Percentiles rank a stretch among this genome's conserved stretches.
Evolutionary conservation across 2,113 vertebrate genomes (phyloP).

Genomic region (Todiramphus chloris): DNA sequence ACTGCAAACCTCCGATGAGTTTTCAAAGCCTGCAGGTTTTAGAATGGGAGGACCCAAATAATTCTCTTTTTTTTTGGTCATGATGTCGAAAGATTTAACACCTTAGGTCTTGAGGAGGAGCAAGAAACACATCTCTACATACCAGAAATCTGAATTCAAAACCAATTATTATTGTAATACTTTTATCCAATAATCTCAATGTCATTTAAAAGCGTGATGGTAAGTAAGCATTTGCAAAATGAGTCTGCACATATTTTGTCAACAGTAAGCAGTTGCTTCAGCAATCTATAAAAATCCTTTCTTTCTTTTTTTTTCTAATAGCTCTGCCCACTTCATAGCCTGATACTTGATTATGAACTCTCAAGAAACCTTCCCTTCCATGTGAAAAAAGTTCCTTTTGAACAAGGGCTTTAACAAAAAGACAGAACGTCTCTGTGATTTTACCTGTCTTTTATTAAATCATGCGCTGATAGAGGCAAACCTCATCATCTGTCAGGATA

Average conservation of each 20-base stretch:
- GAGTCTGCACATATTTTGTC: not conserved
- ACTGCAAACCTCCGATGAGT: not conserved
- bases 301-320: not conserved
- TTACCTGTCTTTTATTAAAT: slow-evolving; percentile 45
- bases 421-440: slow-evolving; percentile 33
- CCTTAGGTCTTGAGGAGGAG: not conserved
- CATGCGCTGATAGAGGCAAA: slow-evolving; percentile 56
- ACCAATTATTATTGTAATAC: not conserved
- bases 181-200: too few species aligned
- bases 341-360: slow-evolving; percentile 71
- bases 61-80: not conserved
- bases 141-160: not conserved
- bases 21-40: not conserved
- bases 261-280: not conserved
- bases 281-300: not conserved
- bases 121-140: not conserved
- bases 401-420: slow-evolving; percentile 2
- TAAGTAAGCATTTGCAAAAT: not conserved
- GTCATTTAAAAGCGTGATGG: not conserved
- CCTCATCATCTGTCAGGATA: slow-evolving; percentile 5
- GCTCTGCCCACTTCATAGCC: not conserved
- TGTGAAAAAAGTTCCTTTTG: slow-evolving; percentile 45
- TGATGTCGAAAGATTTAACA: not conserved
- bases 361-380: slow-evolving; percentile 41
- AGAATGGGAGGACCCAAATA: not conserved